These are phyloP conservation scores for Ericerus pela DNA, from an alignment of 1,140 invertebrate species.

Conservation along the genomic window DNA sequence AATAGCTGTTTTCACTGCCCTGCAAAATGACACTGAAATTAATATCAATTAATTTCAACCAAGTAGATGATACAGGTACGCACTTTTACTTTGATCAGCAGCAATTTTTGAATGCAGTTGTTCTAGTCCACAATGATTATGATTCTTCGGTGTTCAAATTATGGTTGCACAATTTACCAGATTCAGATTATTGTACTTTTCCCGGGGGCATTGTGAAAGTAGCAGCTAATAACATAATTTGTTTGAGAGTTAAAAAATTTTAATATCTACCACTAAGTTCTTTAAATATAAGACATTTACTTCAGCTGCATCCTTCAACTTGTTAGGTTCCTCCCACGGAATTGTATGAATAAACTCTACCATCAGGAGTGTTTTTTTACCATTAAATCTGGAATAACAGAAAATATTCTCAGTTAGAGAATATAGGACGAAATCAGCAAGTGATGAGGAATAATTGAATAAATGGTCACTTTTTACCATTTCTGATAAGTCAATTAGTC, in stretches of 20 bases:
- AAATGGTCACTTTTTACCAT: too few species aligned
- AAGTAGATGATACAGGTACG: neutral
- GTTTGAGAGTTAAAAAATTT: neutral
- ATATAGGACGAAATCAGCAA: too few species aligned
- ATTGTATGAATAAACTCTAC: constrained; percentile 91
- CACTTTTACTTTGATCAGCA: constrained; percentile 44
- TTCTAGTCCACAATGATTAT: constrained; percentile 77
- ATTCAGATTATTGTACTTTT: constrained; percentile 93
- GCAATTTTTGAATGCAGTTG: constrained; percentile 74
- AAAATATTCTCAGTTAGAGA: too few species aligned
- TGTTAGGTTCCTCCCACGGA: constrained; percentile 96
- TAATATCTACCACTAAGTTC: neutral
- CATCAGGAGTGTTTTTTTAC: constrained; percentile 64
- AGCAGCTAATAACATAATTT: constrained; percentile 40
- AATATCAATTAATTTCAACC: neutral
- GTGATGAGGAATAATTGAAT: too few species aligned
- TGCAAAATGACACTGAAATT: neutral
- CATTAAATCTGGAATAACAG: too few species aligned
- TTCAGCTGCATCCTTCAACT: constrained; percentile 78
- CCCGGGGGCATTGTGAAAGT: constrained; percentile 88
- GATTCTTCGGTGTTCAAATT: constrained; percentile 93
- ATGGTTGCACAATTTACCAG: constrained; percentile 90
- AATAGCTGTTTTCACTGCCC: neutral
- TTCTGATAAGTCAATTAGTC: too few species aligned
- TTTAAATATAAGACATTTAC: constrained; percentile 33